These are phyloP conservation scores for Mesitornis unicolor DNA, from an alignment of 2,113 vertebrate genomes.

Conservation along the genomic window DNA sequence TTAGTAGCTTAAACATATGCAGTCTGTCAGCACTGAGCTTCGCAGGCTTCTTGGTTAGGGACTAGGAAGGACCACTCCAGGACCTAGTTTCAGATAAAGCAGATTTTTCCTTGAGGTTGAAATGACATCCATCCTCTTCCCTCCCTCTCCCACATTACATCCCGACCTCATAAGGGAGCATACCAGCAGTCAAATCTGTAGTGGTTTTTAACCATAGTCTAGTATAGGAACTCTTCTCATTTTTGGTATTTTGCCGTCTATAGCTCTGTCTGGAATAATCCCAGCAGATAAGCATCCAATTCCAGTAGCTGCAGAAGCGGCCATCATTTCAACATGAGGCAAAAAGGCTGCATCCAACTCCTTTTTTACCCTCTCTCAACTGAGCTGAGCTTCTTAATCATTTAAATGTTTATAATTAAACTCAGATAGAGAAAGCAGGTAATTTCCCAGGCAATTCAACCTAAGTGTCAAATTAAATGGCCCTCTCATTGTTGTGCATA, in stretches of 20 bases:
- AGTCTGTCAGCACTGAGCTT: not conserved
- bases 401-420: not conserved
- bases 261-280: not conserved
- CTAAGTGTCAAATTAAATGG: not conserved
- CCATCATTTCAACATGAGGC: not conserved
- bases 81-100: rapidly evolving
- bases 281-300: not conserved
- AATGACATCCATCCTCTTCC: not conserved
- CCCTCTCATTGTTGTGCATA: not conserved
- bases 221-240: not conserved
- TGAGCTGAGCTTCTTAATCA: not conserved
- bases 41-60: not conserved
- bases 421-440: not conserved
- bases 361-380: not conserved
- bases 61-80: not conserved
- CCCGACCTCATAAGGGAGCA: not conserved
- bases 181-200: not conserved
- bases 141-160: not conserved
- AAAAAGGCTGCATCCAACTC: not conserved
- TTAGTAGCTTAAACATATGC: not conserved
- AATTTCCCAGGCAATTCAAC: not conserved
- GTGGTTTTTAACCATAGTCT: not conserved
- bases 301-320: not conserved
- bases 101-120: not conserved
- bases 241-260: not conserved